Base-by-base conservation (phyloP, 2,797 vertebrate species). In the Pelobates cultripes region DNA sequence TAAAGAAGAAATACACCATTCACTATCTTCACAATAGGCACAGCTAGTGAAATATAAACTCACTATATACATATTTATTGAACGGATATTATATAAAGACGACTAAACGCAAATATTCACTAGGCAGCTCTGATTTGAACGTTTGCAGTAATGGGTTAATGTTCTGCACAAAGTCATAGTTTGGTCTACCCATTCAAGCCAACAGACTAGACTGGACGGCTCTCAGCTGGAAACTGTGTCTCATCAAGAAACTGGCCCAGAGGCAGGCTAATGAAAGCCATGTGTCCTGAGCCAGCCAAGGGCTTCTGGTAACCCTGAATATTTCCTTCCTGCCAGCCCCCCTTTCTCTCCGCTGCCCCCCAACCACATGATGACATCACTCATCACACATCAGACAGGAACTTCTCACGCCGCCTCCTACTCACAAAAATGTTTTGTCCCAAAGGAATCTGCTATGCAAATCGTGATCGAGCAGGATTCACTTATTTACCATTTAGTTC, bases 331-430 rank as follows among this genome's bases (percentile, higher is more conserved):
- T 74, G 70, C 75, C 75, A 47, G 44, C 51, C 40, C 71, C 40
- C 47, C 51, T 17, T 60, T 12, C 70, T 41, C 61, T 57, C 12
- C 43, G 47, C 47, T 51, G 47, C 73, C 60, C 74, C 73, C 43
- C 69, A 78, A 83, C 81, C 81, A 74, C 71, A 74, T 61, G 57
- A 70, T 83, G 81, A 83, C 75, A 78, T 83, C 75, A 83, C 75
- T 66, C n/a, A 41, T 68, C 75, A 64, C 70, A 82, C 81, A 70
- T 70, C 73, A 78, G 70, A 73, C 75, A 77, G 81, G 70, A 83
- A 74, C 75, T 63, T 45, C 75, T 72, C 63, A 47, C 42, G 43
- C 70, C 57, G 70, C 75, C 61, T 15, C 75, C 47, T 51, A 63
- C 75, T 74, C 75, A 70, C 63, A 73, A 73, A 73, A 70, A 28